Base-by-base conservation (phyloP, 2,113 vertebrate species). In the Eidolon helvum region DNA sequence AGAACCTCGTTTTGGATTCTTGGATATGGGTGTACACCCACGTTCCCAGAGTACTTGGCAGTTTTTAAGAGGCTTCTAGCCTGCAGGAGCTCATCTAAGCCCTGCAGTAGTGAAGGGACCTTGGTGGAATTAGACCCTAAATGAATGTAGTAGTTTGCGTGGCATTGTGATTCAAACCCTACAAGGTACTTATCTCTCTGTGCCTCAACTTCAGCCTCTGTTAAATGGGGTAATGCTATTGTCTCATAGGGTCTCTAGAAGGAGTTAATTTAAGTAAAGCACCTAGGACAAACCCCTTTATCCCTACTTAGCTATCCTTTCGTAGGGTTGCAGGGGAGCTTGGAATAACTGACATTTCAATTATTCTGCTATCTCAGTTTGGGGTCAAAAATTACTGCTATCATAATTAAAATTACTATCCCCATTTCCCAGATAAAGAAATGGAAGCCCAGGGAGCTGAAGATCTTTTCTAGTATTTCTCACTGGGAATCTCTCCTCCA, bases 311-410 rank as follows among this genome's bases (percentile, higher is more conserved):
- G 59, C 57, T 92, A 18, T 84, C 30, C n/a, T 69, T 48, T 19
- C 10, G 35, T 40, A 33, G 19, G 28, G 28, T 28, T 10, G 4
- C 66, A 79, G 30, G 43, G 35, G 68, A 65, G 24, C 63, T 59
- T 92, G 71, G n/a, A 30, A 65, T 88, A 92, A 38, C 24, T 80
- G 50, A 40, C 59, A 40, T 94, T 87, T 87, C 59, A 18, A 4
- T 77, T 79, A 87, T 74, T 92, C 65, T 71, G 45, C 77, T 79
- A 45, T 19, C 90, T 95, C 53, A 68, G 40, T 85, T 95, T 77
- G 45, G 92, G 53, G 65, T 85, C 38, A 38, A 33, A 85, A 71
- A 48, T 57, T 22, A 95, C 43, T 75, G 45, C 48, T 61, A 11
- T 82, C 59, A 24, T 55, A 5, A 33, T 72, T 83, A 6, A 71